A percentile compares a stretch with the other conserved stretches of the same genome.
These are phyloP conservation scores for Anthoscopus minutus DNA, from an alignment of 2,113 vertebrate genomes.

Conservation along the genomic window DNA sequence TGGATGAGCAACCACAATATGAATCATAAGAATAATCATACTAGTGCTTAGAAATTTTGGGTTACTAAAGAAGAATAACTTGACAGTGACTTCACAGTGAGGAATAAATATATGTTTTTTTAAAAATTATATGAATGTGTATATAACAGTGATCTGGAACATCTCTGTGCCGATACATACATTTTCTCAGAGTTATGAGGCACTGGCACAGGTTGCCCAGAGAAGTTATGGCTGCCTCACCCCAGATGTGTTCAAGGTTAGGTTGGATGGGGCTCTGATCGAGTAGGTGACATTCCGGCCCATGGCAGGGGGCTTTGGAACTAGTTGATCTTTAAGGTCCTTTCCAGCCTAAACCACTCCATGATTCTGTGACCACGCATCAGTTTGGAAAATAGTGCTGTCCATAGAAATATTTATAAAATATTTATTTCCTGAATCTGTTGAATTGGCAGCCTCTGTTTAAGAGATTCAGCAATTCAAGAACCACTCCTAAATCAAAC, in stretches of 20 bases:
- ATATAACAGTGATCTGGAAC: neutral
- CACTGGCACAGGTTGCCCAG: neutral
- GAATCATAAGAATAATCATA: neutral
- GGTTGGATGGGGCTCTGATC: neutral
- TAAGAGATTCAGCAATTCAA: neutral
- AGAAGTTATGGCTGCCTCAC: neutral
- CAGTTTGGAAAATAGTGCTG: neutral
- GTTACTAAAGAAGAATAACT: neutral
- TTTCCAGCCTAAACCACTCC: neutral
- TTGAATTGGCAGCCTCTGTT: neutral
- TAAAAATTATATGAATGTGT: neutral
- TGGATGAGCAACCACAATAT: neutral
- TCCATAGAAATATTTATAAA: neutral
- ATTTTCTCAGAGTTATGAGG: neutral
- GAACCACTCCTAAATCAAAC: constrained; percentile 40
- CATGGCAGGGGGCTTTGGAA: neutral
- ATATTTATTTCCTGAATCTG: neutral
- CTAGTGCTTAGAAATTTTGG: neutral
- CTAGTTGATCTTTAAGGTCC: neutral
- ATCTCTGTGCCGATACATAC: neutral
- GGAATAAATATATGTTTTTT: neutral
- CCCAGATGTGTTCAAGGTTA: no score
- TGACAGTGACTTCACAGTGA: neutral
- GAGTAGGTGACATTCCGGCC: neutral
- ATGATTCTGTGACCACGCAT: neutral